These are phyloP conservation scores for Sinopyrophorus schimmeli DNA, from an alignment of 2,888 invertebrate genomes.

Conservation along the genomic window DNA sequence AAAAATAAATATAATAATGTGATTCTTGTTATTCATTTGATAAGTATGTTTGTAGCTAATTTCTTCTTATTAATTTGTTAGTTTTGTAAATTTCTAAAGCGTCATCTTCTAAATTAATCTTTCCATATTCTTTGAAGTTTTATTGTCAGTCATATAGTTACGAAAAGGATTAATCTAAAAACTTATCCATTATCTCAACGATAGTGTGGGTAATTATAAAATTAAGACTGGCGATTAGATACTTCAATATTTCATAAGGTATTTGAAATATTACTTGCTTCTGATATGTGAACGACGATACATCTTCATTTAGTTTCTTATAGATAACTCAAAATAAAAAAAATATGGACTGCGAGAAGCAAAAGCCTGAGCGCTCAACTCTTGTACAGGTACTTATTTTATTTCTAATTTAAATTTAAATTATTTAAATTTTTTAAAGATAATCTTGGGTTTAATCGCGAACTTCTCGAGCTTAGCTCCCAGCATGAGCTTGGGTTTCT, in stretches of 20 bases:
- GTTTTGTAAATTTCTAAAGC: too few relatives aligned
- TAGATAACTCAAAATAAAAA: conserved; percentile 1
- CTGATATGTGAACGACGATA: background rate
- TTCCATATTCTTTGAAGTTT: too few relatives aligned
- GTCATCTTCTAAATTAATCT: too few relatives aligned
- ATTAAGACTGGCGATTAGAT: background rate
- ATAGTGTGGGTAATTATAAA: too few relatives aligned
- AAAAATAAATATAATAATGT: too few relatives aligned
- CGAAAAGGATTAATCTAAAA: too few relatives aligned
- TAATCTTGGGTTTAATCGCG: conserved; percentile 56
- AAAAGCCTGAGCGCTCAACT: conserved; percentile 3
- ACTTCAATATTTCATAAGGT: background rate
- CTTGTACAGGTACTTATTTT: conserved; percentile 8
- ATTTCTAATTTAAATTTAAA: background rate
- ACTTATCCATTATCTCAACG: too few relatives aligned
- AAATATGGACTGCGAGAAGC: conserved; percentile 7
- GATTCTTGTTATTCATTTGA: too few relatives aligned
- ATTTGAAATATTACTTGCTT: background rate
- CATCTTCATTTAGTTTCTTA: background rate
- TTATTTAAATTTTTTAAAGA: conserved; percentile 46
- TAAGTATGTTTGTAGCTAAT: too few relatives aligned
- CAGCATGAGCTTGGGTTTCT: conserved; percentile 63
- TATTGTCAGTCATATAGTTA: too few relatives aligned
- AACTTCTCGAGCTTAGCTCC: conserved; percentile 60
- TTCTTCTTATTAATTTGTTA: too few relatives aligned